Base-by-base conservation (phyloP, 2,797 vertebrate genomes). In the Dendrocincla tyrannina region DNA sequence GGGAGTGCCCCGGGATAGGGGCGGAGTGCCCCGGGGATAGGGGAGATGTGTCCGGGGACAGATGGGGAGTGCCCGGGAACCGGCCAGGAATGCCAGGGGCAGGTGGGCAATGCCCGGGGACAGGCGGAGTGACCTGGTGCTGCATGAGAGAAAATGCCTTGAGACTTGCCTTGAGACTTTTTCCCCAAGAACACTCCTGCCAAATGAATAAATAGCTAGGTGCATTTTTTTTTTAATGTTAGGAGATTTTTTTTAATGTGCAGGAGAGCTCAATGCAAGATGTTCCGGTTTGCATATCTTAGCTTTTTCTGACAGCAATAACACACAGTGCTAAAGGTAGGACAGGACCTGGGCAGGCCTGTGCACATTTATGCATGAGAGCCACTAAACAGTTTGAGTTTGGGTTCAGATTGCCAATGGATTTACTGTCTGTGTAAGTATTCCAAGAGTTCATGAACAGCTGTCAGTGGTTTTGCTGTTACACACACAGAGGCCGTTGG, bases 331-430 rank as follows among this genome's bases (percentile, higher is more conserved):
- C 50, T 62, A 9, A 50, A 33, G 56, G 60, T 4, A 4, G 56
- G 52, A 28, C 1, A 11, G 14, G 41, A 32, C 11, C 15, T 8
- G 25, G 46, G 42, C 22, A 3, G 0, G 10, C 13, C 78, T 39
- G 17, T 53, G 66, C 13, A 0, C 32, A 2, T 18, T 53, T 8
- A 9, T 20, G n/a, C 12, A 0, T 3, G 13, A 27, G 6, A 41
- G 19, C 2, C 63, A 10, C 32, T 0, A 2, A 25, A 30, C 11
- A 5, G 10, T 30, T 17, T 14, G 53, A 17, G 18, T 30, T 68
- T 60, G 25, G 17, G 37, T 52, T 60, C 59, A 44, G 46, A 19
- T 24, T 17, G 60, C 12, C 41, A 9, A 2, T 1, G 49, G 35
- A 46, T 22, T 82, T 33, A 11, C 44, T 69, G 46, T 56, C 28